Percentiles rank a stretch among this genome's conserved stretches.
Conservation (phyloP, 2,888 invertebrate genomes). For the Ormyrus nitidulus region DNA sequence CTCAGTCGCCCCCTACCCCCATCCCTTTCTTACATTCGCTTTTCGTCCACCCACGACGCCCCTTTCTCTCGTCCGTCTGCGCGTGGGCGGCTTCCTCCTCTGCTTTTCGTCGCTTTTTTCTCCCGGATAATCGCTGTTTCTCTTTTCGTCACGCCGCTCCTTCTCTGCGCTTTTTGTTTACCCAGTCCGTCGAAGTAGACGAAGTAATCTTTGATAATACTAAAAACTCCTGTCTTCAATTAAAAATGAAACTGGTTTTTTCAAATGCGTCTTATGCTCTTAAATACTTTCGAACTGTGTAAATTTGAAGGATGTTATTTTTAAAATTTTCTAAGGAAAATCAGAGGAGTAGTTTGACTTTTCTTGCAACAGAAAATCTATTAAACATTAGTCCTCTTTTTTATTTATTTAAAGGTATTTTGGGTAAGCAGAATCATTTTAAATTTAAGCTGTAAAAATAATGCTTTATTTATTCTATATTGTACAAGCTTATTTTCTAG, state of each 20-base stretch:
- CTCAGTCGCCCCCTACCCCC: neutral
- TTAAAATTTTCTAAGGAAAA: too few relatives aligned
- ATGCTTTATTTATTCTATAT: too few relatives aligned
- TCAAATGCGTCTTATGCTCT: slow-evolving; percentile 14
- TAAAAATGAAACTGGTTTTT: neutral
- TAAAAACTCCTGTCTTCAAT: neutral
- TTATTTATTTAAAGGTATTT: too few relatives aligned
- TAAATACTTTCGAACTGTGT: slow-evolving; percentile 5
- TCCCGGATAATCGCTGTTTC: slow-evolving; percentile 37
- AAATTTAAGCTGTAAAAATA: too few relatives aligned
- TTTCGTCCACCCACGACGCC: slow-evolving; percentile 40
- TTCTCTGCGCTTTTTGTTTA: neutral
- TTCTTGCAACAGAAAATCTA: too few relatives aligned
- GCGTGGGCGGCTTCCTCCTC: slow-evolving; percentile 28
- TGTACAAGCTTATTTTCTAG: too few relatives aligned
- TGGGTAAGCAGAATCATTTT: too few relatives aligned
- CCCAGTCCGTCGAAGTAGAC: neutral
- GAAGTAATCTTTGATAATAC: neutral
- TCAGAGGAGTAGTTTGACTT: too few relatives aligned
- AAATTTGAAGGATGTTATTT: neutral
- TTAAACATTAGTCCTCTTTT: too few relatives aligned
- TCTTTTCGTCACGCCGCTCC: slow-evolving; percentile 5
- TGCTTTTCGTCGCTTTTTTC: slow-evolving; percentile 21
- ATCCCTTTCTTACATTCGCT: slow-evolving; percentile 22
- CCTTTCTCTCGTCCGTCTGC: slow-evolving; percentile 27